phyloP scores from a whole-genome alignment of 2,113 vertebrate genomes.

The Megaceryle maxima region DNA sequence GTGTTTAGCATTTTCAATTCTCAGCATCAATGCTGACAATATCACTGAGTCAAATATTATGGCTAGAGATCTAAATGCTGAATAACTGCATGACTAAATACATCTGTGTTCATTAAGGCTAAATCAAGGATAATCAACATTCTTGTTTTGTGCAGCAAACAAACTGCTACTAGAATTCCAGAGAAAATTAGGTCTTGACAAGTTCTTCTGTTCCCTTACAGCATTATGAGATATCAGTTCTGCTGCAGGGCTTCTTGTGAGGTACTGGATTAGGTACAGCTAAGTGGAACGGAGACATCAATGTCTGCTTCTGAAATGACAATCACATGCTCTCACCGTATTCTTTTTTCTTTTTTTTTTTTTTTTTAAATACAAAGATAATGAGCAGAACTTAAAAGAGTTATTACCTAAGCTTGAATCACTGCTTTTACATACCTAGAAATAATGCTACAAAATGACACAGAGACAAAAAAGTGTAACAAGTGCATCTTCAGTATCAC shows the following conservation, averaged over 20 bases:
- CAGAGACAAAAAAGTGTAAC: background rate
- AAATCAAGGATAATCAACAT: conserved; percentile 14
- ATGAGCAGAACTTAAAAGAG: background rate
- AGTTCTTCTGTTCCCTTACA: background rate
- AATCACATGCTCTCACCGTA: background rate
- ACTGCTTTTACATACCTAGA: background rate
- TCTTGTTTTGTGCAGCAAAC: background rate
- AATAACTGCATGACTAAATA: conserved; percentile 17
- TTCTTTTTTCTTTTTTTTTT: background rate
- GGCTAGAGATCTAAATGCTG: conserved; percentile 2
- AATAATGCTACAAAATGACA: background rate
- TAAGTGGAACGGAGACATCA: background rate
- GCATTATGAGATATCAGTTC: background rate
- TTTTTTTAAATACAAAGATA: background rate
- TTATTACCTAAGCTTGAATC: background rate
- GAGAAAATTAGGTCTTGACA: background rate
- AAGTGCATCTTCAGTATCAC: background rate
- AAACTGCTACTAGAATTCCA: background rate
- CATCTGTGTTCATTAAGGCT: conserved; percentile 8
- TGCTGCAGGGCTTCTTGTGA: background rate
- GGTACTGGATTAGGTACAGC: background rate
- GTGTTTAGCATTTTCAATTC: background rate
- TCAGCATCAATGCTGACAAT: background rate
- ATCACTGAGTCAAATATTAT: conserved; percentile 13
- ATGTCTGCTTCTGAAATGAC: background rate